Evolutionary conservation across 2,888 invertebrate species (phyloP), one percentile per base, ranked within the genome.

Genomic region (Entomobrya multifasciata): DNA sequence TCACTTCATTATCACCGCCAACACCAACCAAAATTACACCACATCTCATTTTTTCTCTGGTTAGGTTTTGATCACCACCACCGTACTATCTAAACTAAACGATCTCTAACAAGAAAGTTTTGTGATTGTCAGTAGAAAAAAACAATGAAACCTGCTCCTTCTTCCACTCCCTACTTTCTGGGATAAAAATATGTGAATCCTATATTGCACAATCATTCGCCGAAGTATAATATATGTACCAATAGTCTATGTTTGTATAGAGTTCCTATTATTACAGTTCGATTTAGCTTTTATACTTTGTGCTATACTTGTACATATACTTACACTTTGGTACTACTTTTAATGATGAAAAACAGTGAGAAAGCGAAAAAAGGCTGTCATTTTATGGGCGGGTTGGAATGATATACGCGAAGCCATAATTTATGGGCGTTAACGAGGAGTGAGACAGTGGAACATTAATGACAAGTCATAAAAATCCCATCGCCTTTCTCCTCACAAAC

Each of bases 401-500:
- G 84, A 87, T 87, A 87, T 72, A 87, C 85, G 81, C 30, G 82
- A 88, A 85, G 65, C 72, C 83, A 88, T 88, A 90, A 90, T 89
- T 90, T 90, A 89, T 88, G 86, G 89, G 88, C 84, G 89, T 88
- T 89, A 90, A 89, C 89, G 88, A 90, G 88, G 86, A 81, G 67
- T 77, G 83, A 81, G 89, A 90, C 89, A 90, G 89, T 84, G 62
- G 86, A 87, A 88, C 88, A 88, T 90, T 89, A 89, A 90, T 89
- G 88, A 90, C 87, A 77, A 88, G 89, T 88, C 87, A 90, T 90
- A 90, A 90, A 90, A 88, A 88, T 76, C 79, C 72, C 88, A 81
- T 84, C 70, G 79, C 57, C 60, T 87, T 82, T 82, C 70, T 80
- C 80, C 65, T 57, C 30, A 52, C 36, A 49, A 80, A 62, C 36